These are phyloP conservation scores for Mormyrus lacerda DNA, from an alignment of 2,113 vertebrate species.

Conservation along the genomic window DNA sequence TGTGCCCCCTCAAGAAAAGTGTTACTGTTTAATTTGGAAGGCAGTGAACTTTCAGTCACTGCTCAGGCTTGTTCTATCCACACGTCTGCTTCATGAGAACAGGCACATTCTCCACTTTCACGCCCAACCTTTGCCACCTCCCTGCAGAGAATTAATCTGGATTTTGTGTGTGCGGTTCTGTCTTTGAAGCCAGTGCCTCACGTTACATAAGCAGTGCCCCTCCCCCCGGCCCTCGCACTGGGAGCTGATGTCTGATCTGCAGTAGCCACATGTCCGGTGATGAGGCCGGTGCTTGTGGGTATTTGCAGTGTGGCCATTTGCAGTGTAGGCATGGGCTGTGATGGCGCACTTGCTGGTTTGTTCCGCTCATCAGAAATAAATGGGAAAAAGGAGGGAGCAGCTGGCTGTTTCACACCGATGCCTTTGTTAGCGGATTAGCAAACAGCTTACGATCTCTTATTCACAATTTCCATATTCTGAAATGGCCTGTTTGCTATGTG, in stretches of 20 bases:
- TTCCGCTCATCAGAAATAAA: background rate
- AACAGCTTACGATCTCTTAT: background rate
- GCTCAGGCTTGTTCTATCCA: background rate
- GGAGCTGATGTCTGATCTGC: slow-evolving; percentile 67
- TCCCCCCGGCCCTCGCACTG: slow-evolving; percentile 49
- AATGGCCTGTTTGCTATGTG: background rate
- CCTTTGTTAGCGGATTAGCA: background rate
- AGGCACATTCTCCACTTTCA: slow-evolving; percentile 21
- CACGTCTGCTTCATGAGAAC: slow-evolving; percentile 19
- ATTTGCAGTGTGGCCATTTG: background rate
- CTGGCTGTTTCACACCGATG: background rate
- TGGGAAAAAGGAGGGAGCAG: background rate
- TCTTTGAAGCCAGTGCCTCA: slow-evolving; percentile 55
- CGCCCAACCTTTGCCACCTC: background rate
- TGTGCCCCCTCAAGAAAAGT: no score
- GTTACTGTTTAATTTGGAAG: background rate
- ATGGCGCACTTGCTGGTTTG: background rate
- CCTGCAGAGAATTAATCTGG: slow-evolving; percentile 54
- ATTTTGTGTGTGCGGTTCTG: slow-evolving; percentile 64
- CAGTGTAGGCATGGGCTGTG: background rate
- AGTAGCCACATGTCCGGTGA: slow-evolving; percentile 58
- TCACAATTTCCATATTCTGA: background rate
- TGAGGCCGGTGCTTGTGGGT: background rate
- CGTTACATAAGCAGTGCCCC: slow-evolving; percentile 65
- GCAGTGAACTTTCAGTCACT: background rate